Conservation (phyloP, 2,888 invertebrate species). For the Stenurella melanura region DNA sequence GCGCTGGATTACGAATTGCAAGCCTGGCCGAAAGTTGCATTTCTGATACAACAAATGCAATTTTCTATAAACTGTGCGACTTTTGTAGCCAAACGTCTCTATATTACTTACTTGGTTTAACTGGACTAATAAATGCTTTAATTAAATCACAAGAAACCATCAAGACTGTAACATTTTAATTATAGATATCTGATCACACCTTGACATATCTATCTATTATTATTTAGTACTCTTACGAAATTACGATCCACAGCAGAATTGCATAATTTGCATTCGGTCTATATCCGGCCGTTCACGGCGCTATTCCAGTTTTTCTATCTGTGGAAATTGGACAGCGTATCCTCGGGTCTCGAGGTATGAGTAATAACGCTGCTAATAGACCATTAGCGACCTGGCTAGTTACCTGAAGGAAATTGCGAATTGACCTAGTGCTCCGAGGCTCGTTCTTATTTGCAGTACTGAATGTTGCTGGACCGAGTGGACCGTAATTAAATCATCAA, state of each 20-base stretch:
- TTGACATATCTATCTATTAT: background rate
- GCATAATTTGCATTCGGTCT: background rate
- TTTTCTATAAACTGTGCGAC: too few species aligned
- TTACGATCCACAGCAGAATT: background rate
- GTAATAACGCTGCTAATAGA: conserved; percentile 35
- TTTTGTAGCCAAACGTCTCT: too few species aligned
- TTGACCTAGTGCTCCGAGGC: conserved; percentile 40
- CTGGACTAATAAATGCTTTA: background rate
- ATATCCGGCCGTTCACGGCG: conserved; percentile 16
- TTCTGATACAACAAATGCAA: too few species aligned
- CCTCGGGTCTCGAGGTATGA: conserved; percentile 15
- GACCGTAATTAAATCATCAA: conserved; percentile 17
- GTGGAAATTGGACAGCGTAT: conserved; percentile 35
- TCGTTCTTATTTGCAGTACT: background rate
- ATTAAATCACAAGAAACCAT: background rate
- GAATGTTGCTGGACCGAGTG: background rate
- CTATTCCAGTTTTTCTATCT: conserved; percentile 32
- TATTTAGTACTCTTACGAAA: background rate
- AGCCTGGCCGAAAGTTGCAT: too few species aligned
- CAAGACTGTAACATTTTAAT: background rate
- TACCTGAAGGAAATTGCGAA: conserved; percentile 46
- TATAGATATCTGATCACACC: background rate
- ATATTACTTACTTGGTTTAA: too few species aligned
- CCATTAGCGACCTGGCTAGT: conserved; percentile 34
- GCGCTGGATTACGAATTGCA: too few species aligned